Percentiles rank a stretch among this genome's conserved stretches.
phyloP scores from a whole-genome alignment of 2,888 invertebrate genomes.

The Macaria notata region DNA sequence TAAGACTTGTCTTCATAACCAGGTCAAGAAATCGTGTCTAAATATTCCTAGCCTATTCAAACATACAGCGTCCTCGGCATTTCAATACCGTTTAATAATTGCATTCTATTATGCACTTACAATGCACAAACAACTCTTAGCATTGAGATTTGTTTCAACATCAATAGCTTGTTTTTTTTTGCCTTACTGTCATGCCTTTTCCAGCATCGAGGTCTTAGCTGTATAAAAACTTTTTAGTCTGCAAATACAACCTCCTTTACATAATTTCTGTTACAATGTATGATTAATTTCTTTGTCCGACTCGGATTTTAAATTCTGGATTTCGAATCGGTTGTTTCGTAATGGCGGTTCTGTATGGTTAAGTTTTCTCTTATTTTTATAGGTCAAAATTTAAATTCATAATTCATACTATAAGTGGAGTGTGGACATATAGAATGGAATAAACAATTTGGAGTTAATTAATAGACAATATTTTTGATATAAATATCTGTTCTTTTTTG shows the following conservation, averaged over 20 bases:
- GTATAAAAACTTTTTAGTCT: not conserved
- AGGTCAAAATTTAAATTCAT: no score
- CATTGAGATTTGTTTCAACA: slow-evolving; percentile 11
- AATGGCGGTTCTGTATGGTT: not conserved
- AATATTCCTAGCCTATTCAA: not conserved
- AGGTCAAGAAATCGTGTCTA: no score
- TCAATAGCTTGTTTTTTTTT: slow-evolving; percentile 7
- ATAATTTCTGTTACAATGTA: slow-evolving; percentile 16
- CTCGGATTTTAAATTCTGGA: slow-evolving; percentile 8
- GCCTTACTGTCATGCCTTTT: slow-evolving; percentile 13
- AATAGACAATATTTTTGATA: no score
- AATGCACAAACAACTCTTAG: slow-evolving; percentile 6
- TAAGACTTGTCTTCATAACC: no score
- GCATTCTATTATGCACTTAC: slow-evolving; percentile 4
- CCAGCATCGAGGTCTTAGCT: slow-evolving; percentile 13
- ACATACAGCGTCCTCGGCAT: no score
- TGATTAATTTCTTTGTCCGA: slow-evolving; percentile 15
- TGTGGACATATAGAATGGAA: no score
- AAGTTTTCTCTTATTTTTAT: no score
- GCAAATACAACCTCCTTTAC: slow-evolving; percentile 17
- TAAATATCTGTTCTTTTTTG: no score
- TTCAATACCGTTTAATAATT: not conserved
- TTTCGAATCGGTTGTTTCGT: slow-evolving; percentile 8
- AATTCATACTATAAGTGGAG: no score
- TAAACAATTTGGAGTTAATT: no score